Evolutionary conservation across 35 echinoderm and acorn worm genomes (phyloP), one percentile per base, ranked within the genome.

Genomic region (Diadema setosum): DNA sequence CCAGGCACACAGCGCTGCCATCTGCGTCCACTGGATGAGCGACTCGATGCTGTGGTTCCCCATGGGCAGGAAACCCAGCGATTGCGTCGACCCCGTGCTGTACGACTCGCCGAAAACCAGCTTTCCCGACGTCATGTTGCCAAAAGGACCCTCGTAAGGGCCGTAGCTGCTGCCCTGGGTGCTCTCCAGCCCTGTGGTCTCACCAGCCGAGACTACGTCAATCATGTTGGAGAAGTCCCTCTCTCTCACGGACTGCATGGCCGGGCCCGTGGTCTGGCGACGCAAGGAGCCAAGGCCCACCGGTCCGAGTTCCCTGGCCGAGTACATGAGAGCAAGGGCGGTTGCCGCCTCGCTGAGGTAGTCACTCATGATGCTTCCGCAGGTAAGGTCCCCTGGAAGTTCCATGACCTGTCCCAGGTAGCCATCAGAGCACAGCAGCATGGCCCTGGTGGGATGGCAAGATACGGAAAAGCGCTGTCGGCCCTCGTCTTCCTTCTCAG

Each of bases 351-450:
- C 91, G n/a, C 18, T 80, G 5, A 98, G 89, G 59, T 80, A 94
- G 15, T 90, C 87, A 50, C 75, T 43, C 26, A 98, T 91, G 18
- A 94, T 56, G 24, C 85, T 49, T 3, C 39, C 34, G 60, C 88
- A 91, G 24, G 96, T 80, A 0, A 88, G 50, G 33, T 84, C 85
- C 0, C 7, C 42, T 21, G 92, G 96, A 27, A 94, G 26, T 44
- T 94, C 85, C 70, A 98, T 81, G 29, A 98, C 87, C 12, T 88
- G 87, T 6, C 76, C 92, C 12, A 94, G 67, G 82, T 93, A 98
- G 23, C 96, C 96, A 89, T 98, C 96, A 18, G 92, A 98, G 45
- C 84, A 86, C 12, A 94, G 36, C 4, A 94, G 46, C 40, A 94
- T 57, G 39, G 96, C 91, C 18, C 49, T 15, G 23, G 83, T 65